phyloP scores from a whole-genome alignment of 92 coral and sea anemone species.

The Epizoanthus stellaris region DNA sequence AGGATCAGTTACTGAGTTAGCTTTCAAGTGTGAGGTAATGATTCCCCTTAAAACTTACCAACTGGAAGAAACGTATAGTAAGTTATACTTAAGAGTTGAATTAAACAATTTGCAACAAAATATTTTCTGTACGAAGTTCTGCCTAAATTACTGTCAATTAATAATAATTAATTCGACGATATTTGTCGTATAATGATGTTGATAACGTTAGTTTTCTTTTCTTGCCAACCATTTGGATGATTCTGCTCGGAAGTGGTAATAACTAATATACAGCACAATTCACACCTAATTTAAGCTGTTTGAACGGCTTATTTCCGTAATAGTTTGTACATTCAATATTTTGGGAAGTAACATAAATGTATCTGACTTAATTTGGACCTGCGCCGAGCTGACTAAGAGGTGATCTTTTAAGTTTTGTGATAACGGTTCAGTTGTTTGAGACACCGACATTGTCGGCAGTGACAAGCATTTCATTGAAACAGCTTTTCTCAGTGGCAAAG shows the following conservation, averaged over 20 bases:
- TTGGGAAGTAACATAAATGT: not conserved
- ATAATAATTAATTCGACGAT: not conserved
- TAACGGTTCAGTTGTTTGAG: not conserved
- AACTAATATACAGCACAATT: not conserved
- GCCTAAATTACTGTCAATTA: too few species aligned
- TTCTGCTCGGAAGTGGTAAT: not conserved
- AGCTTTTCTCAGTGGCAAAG: not conserved
- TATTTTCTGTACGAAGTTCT: too few species aligned
- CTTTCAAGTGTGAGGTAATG: too few species aligned
- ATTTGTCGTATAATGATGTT: not conserved
- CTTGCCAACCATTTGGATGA: not conserved
- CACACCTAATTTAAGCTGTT: not conserved
- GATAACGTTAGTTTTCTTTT: too few species aligned
- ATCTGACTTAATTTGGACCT: not conserved
- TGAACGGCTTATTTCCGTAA: not conserved
- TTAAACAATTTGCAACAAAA: too few species aligned
- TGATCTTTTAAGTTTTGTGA: not conserved
- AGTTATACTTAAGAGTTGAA: too few species aligned
- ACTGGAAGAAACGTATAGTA: too few species aligned
- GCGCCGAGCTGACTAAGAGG: slow-evolving; percentile 1
- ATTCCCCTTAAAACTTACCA: too few species aligned
- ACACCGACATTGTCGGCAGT: not conserved
- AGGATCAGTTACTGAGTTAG: too few species aligned
- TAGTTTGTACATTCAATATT: not conserved
- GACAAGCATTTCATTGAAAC: not conserved